These are phyloP conservation scores for Zaprionus gabonicus DNA, from an alignment of 1,140 invertebrate species.

Conservation along the genomic window DNA sequence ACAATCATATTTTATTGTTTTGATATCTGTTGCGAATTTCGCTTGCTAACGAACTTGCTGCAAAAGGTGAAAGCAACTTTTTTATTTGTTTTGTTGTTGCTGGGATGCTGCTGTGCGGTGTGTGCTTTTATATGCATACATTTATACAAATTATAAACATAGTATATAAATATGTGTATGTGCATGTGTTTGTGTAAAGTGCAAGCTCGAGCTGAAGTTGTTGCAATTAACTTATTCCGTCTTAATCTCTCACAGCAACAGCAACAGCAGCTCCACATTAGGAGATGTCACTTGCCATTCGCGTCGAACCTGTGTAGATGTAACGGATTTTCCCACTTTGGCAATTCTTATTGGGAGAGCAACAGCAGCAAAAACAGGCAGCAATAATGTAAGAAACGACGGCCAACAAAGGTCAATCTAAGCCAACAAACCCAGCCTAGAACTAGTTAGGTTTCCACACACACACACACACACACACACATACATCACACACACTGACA, in stretches of 20 bases:
- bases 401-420: constrained; percentile 66
- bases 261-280: constrained; percentile 49
- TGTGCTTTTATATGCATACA: constrained; percentile 36
- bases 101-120: constrained; percentile 25
- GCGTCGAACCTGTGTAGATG: constrained; percentile 33
- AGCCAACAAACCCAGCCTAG: constrained; percentile 64
- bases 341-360: constrained; percentile 35
- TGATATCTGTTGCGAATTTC: constrained; percentile 50
- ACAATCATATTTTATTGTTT: constrained; percentile 60
- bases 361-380: constrained; percentile 44
- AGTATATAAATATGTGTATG: background rate
- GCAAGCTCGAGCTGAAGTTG: constrained; percentile 59
- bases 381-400: constrained; percentile 69
- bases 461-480: constrained; percentile 32
- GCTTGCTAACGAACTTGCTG: constrained; percentile 47
- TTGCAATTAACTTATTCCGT: constrained; percentile 61
- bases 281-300: constrained; percentile 51
- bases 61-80: constrained; percentile 76
- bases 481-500: constrained; percentile 24
- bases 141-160: background rate
- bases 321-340: constrained; percentile 58
- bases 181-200: constrained; percentile 45
- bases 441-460: constrained; percentile 75
- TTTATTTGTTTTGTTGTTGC: constrained; percentile 26
- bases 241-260: constrained; percentile 44